Conservation (phyloP, 2,888 invertebrate genomes). For the Itoplectis maculator region DNA sequence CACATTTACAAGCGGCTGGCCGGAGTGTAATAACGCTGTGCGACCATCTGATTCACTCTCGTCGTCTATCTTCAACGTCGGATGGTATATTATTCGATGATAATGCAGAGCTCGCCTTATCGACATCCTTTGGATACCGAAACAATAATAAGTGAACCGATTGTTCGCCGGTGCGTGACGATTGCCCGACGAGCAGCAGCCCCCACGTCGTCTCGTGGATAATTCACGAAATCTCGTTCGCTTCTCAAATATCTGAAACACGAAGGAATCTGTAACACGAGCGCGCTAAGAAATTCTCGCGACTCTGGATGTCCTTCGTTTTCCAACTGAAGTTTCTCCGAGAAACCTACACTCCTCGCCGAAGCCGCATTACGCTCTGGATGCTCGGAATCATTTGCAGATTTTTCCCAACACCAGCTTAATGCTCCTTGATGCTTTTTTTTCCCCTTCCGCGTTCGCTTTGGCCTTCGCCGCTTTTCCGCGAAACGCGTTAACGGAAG, state of each 20-base stretch:
- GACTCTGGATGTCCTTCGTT: conserved; percentile 12
- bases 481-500: conserved; percentile 26
- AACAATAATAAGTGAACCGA: conserved; percentile 32
- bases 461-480: conserved; percentile 19
- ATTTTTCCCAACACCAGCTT: background rate
- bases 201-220: background rate
- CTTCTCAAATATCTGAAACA: conserved; percentile 25
- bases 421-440: background rate
- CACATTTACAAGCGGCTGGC: conserved; percentile 35
- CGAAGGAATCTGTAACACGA: conserved; percentile 1
- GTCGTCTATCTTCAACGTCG: conserved; percentile 16
- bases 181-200: conserved; percentile 43
- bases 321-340: conserved; percentile 37
- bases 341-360: conserved; percentile 17
- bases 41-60: conserved; percentile 9
- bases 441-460: background rate
- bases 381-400: conserved; percentile 16
- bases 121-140: conserved; percentile 20
- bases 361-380: conserved; percentile 1
- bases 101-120: conserved; percentile 34
- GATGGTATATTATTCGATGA: conserved; percentile 27
- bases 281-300: conserved; percentile 18
- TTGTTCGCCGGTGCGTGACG: conserved; percentile 31
- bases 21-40: background rate
- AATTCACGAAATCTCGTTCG: background rate